phyloP scores from a whole-genome alignment of 2,797 vertebrate species.

The Sebastes melanostomus region DNA sequence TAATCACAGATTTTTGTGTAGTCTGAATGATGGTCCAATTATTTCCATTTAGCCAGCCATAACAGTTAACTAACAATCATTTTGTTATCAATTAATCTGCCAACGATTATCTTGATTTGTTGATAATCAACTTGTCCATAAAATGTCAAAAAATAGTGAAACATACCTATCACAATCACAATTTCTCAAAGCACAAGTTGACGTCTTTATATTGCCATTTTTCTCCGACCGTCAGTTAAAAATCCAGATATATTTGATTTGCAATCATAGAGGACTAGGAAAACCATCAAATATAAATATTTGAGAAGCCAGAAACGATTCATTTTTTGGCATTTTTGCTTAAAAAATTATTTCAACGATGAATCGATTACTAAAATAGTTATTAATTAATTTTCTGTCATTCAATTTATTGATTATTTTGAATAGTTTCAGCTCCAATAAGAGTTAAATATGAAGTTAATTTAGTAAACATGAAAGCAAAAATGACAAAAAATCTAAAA shows the following conservation, averaged over 20 bases:
- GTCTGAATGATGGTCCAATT: not conserved
- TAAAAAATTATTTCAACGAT: not conserved
- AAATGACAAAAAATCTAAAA: not conserved
- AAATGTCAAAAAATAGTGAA: not conserved
- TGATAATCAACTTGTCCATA: not conserved
- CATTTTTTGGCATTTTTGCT: accelerated
- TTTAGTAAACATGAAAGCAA: not conserved
- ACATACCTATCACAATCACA: not conserved
- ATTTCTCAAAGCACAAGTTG: not conserved
- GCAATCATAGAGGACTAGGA: not conserved
- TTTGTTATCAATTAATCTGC: not conserved
- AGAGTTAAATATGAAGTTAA: not conserved
- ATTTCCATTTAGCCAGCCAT: not conserved
- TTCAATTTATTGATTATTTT: not conserved
- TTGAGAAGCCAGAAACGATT: not conserved
- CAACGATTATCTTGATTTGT: not conserved
- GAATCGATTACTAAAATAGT: not conserved
- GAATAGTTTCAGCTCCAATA: not conserved
- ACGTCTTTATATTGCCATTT: not conserved
- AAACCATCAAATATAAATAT: not conserved
- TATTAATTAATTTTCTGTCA: accelerated
- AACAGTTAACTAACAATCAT: not conserved
- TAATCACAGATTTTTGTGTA: not conserved
- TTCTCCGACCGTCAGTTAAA: not conserved
- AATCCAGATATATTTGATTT: not conserved